These are phyloP conservation scores for Microchirus variegatus DNA, from an alignment of 2,797 vertebrate species.

Conservation along the genomic window DNA sequence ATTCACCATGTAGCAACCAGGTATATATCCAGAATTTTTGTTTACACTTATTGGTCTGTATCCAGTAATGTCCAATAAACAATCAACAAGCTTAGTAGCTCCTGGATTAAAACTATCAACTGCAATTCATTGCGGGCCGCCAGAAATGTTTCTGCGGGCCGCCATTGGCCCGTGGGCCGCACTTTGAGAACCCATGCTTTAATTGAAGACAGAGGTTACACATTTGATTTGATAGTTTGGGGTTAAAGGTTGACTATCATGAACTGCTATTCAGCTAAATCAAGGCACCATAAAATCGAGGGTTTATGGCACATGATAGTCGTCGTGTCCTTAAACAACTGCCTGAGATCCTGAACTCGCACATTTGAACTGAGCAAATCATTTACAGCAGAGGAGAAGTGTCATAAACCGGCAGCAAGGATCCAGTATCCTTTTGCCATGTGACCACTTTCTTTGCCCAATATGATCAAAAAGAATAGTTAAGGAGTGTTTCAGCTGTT, in stretches of 20 bases:
- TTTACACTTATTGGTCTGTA: too few relatives aligned
- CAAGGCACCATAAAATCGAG: constrained; percentile 47
- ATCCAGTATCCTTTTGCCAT: neutral
- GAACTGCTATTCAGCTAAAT: constrained; percentile 45
- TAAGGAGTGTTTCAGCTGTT: neutral
- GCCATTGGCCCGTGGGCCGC: too few relatives aligned
- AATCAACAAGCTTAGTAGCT: too few relatives aligned
- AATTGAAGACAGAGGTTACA: constrained; percentile 17
- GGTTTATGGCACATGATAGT: constrained; percentile 55
- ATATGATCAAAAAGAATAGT: neutral
- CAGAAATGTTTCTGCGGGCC: too few relatives aligned
- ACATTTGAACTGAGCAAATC: constrained; percentile 46
- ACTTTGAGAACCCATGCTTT: too few relatives aligned
- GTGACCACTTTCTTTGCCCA: constrained; percentile 6
- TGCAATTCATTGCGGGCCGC: too few relatives aligned
- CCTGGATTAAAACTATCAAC: too few relatives aligned
- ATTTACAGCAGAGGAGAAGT: constrained; percentile 47
- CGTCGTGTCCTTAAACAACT: constrained; percentile 49
- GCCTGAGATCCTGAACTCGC: constrained; percentile 6
- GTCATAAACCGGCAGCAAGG: constrained; percentile 19
- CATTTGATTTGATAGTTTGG: constrained; percentile 36
- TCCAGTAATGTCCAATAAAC: too few relatives aligned
- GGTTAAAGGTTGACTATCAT: constrained; percentile 59
- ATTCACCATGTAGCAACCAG: too few relatives aligned
- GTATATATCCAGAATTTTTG: too few relatives aligned